phyloP scores from a whole-genome alignment of 2,797 vertebrate genomes.

The Anolis apletophallus region DNA sequence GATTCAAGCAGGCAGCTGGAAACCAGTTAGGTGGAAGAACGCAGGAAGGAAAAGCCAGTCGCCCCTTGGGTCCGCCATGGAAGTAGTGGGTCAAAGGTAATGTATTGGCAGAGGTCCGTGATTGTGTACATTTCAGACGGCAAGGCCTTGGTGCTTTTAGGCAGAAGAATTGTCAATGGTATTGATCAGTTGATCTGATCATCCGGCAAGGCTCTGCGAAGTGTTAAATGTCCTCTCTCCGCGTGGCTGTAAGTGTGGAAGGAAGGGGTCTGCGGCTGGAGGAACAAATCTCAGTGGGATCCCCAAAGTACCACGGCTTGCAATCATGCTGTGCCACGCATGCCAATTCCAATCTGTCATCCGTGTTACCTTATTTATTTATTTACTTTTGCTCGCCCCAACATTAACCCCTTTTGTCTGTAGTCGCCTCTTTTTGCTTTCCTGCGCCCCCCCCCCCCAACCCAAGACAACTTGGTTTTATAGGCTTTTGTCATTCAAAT shows the following conservation, averaged over 20 bases:
- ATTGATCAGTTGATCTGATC: slow-evolving; percentile 92
- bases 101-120: slow-evolving; percentile 73
- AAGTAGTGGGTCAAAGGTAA: slow-evolving; percentile 83
- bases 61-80: slow-evolving; percentile 76
- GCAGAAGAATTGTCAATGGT: slow-evolving; percentile 86
- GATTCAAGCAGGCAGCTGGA: slow-evolving; percentile 74
- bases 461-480: neutral
- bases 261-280: slow-evolving; percentile 51
- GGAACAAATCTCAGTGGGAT: slow-evolving; percentile 67
- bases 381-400: slow-evolving; percentile 14
- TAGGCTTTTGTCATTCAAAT: neutral
- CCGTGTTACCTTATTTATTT: slow-evolving; percentile 10
- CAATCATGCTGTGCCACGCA: slow-evolving; percentile 53
- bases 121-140: slow-evolving; percentile 70
- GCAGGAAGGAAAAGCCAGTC: slow-evolving; percentile 76
- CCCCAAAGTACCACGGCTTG: slow-evolving; percentile 45
- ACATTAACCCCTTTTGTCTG: slow-evolving; percentile 56
- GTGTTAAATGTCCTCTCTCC: slow-evolving; percentile 84
- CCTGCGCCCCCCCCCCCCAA: neutral
- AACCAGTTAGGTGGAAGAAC: slow-evolving; percentile 82
- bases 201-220: slow-evolving; percentile 83
- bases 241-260: slow-evolving; percentile 69
- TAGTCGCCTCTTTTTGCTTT: neutral
- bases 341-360: slow-evolving; percentile 73
- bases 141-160: slow-evolving; percentile 82